Conservation (phyloP, 35 echinoderm and acorn worm species). For the Acanthaster planci region DNA sequence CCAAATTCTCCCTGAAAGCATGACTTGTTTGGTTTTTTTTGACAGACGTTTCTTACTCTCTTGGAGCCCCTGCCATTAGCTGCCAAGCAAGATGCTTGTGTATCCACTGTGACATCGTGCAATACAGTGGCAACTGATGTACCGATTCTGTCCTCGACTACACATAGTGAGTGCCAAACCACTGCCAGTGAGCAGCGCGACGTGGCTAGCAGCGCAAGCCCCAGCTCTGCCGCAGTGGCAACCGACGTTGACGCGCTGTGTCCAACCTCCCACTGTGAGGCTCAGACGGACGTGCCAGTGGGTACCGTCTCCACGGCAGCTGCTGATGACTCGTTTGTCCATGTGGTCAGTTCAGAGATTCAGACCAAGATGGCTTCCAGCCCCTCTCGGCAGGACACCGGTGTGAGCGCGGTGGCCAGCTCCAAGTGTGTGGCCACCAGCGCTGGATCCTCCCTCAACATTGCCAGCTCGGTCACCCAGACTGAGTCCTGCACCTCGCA, state of each 20-base stretch:
- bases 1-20: too few relatives aligned
- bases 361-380: neutral
- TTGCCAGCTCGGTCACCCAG: constrained; percentile 15
- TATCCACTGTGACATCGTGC: neutral
- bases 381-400: neutral
- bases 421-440: constrained; percentile 35
- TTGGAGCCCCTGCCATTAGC: neutral
- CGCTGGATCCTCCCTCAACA: constrained; percentile 19
- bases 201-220: neutral
- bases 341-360: neutral
- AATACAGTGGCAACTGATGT: neutral
- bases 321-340: neutral
- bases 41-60: neutral
- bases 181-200: neutral
- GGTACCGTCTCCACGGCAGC: neutral
- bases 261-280: constrained; percentile 71
- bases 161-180: constrained; percentile 9
- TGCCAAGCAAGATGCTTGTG: constrained; percentile 3
- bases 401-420: neutral
- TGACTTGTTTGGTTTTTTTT: too few relatives aligned
- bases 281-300: constrained; percentile 39
- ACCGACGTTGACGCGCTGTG: constrained; percentile 67
- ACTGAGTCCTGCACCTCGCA: constrained; percentile 2
- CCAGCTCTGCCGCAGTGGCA: constrained; percentile 5
- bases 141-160: neutral